A percentile compares a stretch with the other conserved stretches of the same genome.
Evolutionary conservation across 2,113 vertebrate genomes (phyloP).

Genomic region (Isichthys henryi): DNA sequence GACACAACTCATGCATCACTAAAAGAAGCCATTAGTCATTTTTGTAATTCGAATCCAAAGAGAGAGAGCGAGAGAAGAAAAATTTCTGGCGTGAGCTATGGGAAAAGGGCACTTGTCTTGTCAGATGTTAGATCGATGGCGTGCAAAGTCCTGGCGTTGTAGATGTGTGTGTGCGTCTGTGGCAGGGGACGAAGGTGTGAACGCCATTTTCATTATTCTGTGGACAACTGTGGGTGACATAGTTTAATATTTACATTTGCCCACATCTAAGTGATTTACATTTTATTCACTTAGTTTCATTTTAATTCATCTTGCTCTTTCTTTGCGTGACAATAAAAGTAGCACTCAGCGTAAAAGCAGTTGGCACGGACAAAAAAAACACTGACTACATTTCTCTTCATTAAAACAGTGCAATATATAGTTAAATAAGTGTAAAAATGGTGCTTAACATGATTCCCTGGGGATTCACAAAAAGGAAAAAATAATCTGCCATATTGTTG

Average conservation of each 20-base stretch:
- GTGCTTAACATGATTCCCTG: neutral
- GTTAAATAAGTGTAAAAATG: neutral
- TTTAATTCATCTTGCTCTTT: neutral
- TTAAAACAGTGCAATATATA: neutral
- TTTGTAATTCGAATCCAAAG: conserved; percentile 31
- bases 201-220: neutral
- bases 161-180: neutral
- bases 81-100: neutral
- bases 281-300: neutral
- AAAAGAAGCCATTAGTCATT: conserved; percentile 39
- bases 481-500: neutral
- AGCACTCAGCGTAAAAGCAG: neutral
- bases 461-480: neutral
- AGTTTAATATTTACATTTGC: neutral
- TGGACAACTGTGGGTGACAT: neutral
- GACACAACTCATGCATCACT: conserved; percentile 40
- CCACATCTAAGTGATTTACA: neutral
- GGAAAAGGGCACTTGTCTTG: neutral
- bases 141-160: conserved; percentile 5
- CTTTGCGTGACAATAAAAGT: neutral
- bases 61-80: neutral
- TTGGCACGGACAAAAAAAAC: neutral
- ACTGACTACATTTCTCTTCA: neutral
- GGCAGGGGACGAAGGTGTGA: conserved; percentile 10
- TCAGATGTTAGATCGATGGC: conserved; percentile 22